Evolutionary conservation across 2,888 invertebrate species (phyloP), one percentile per base, ranked within the genome.

Genomic region (Protophormia terraenovae): DNA sequence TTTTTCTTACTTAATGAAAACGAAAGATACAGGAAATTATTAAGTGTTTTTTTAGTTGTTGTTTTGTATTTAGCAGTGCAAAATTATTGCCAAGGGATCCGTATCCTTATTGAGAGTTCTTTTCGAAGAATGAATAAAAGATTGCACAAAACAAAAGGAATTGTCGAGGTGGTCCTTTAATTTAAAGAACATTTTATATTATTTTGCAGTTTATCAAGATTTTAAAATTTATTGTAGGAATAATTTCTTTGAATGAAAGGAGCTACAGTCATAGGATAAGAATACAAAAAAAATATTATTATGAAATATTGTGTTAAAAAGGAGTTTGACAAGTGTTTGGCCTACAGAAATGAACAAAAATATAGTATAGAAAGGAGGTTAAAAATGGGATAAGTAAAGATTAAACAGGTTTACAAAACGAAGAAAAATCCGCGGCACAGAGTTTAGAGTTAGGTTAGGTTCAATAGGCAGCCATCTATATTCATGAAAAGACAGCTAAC

Each of bases 1-100:
- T 32, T 35, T 55, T 62, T 72, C 5, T 19, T 29, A 16, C 24
- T 24, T 16, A 64, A 76, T 62, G 62, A 58, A 58, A 64, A 73
- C n/a, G 47, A 71, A 80, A 84, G 62, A 80, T 75, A 72, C 76
- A 84, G 84, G 84, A 84, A 76, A 84, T 76, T 80, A 66, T 80
- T 71, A 84, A 79, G 79, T 76, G 80, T 76, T 83, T 83, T 64
- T 62, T 58, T 50, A 3, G 19, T 64, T 47, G 24, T 64, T 45
- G 14, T 47, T 79, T 24, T 32, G 16, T 64, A n/a, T 55, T 73
- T 73, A 19, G 5, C 47, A 66, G 66, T 73, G 55, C 66, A 19
- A 73, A 73, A 73, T 66, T 19, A 66, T 47, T 80, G 47, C 80
- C 45, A 41, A 73, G 73, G 66, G 66, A 73, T 8, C 27, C 6